These are phyloP conservation scores for Polietes domitor DNA, from an alignment of 2,888 invertebrate genomes.

Conservation along the genomic window DNA sequence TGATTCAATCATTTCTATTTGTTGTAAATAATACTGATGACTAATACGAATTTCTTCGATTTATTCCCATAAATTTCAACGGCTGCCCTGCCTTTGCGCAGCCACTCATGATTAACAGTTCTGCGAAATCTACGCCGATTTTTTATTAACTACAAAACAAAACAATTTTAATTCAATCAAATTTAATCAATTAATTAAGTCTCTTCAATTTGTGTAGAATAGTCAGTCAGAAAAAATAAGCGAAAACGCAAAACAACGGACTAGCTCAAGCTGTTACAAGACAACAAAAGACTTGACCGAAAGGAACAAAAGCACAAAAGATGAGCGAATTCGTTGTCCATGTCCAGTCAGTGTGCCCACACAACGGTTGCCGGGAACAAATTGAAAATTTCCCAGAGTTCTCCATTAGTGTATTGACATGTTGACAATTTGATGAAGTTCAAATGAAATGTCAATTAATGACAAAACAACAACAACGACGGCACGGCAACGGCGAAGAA, in stretches of 20 bases:
- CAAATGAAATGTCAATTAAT: conserved; percentile 71
- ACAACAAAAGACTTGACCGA: neutral
- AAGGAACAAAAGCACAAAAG: conserved; percentile 5
- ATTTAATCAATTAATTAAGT: conserved; percentile 65
- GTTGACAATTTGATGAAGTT: conserved; percentile 68
- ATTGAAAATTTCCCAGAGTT: conserved; percentile 65
- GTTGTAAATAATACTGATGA: too few species aligned
- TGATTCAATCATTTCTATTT: neutral
- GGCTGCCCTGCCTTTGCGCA: neutral
- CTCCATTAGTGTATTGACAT: conserved; percentile 62
- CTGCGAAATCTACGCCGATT: neutral
- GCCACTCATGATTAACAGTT: neutral
- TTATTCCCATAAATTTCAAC: neutral
- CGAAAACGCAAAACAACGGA: too few species aligned
- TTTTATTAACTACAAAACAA: conserved; percentile 32
- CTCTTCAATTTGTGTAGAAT: neutral
- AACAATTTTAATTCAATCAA: conserved; percentile 63
- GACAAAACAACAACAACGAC: conserved; percentile 56
- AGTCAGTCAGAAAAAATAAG: too few species aligned
- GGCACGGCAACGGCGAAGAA: conserved; percentile 15
- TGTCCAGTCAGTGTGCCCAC: neutral
- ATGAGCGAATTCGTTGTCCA: neutral
- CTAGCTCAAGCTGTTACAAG: neutral
- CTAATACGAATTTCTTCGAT: neutral
- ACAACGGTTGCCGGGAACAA: conserved; percentile 38